Evolutionary conservation across 2,888 invertebrate species (phyloP).

Genomic region (Synanthedon myopaeformis): DNA sequence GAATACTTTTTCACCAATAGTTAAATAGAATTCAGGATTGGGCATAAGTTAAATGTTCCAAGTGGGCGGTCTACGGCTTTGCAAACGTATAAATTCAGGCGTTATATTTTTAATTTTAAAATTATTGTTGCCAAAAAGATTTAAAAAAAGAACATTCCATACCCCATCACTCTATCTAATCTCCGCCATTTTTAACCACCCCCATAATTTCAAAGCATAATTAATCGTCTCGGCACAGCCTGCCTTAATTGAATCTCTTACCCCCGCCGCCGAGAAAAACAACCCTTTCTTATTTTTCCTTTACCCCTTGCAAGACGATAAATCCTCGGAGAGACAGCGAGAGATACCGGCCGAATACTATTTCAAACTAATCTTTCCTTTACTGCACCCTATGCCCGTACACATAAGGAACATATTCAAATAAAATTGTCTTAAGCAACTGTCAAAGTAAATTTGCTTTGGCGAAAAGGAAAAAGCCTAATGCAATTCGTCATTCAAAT

Average conservation of each 20-base stretch:
- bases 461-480: slow-evolving; percentile 64
- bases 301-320: slow-evolving; percentile 62
- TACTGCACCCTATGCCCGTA: background rate
- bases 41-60: too few relatives aligned
- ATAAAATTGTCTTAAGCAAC: background rate
- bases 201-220: slow-evolving; percentile 46
- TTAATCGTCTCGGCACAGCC: slow-evolving; percentile 53
- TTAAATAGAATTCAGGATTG: too few relatives aligned
- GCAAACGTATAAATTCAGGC: too few relatives aligned
- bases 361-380: background rate
- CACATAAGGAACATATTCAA: background rate
- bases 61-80: too few relatives aligned
- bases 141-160: too few relatives aligned
- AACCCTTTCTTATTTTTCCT: slow-evolving; percentile 67
- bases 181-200: slow-evolving; percentile 7
- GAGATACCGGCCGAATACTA: slow-evolving; percentile 33
- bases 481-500: slow-evolving; percentile 66
- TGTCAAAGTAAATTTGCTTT: slow-evolving; percentile 20
- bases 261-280: slow-evolving; percentile 59
- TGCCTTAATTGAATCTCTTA: slow-evolving; percentile 63
- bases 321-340: slow-evolving; percentile 67
- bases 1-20: too few relatives aligned
- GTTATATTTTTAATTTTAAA: too few relatives aligned
- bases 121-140: too few relatives aligned
- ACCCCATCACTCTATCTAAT: background rate